Percentiles rank a stretch among this genome's conserved stretches.
Evolutionary conservation across 2,888 invertebrate genomes (phyloP).

Genomic region (Erebia epiphron): DNA sequence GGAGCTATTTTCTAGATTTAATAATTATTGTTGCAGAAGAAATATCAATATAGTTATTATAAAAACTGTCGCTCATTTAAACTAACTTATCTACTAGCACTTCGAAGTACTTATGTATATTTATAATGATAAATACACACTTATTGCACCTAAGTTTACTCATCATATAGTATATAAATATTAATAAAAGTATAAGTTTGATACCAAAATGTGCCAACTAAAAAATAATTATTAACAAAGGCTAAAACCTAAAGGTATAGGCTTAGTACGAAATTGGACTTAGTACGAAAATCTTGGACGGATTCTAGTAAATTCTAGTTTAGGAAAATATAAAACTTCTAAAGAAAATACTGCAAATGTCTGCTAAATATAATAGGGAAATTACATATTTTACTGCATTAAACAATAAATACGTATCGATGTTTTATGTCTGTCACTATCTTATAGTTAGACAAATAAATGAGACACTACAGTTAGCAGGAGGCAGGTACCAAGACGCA

Average conservation of each 20-base stretch:
- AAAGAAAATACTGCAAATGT: neutral
- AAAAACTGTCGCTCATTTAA: neutral
- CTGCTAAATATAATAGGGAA: neutral
- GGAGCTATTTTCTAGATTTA: slow-evolving; percentile 2
- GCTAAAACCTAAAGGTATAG: too few species aligned
- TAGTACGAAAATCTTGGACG: neutral
- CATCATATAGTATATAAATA: too few species aligned
- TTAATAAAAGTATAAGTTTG: too few species aligned
- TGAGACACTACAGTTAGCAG: neutral
- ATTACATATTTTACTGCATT: slow-evolving; percentile 4
- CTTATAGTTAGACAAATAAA: slow-evolving; percentile 15
- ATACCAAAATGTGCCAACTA: too few species aligned
- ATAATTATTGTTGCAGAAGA: neutral
- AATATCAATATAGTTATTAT: neutral
- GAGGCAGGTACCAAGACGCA: slow-evolving; percentile 35
- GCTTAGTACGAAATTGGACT: neutral
- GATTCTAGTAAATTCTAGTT: neutral
- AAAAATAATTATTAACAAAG: too few species aligned
- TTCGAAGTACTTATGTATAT: too few species aligned
- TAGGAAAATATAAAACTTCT: neutral
- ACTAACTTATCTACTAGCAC: too few species aligned
- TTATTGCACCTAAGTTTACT: too few species aligned
- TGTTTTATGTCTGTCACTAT: neutral
- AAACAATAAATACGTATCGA: slow-evolving; percentile 2
- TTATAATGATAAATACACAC: too few species aligned